Base-by-base conservation (phyloP, 2,797 vertebrate genomes). In the Chloroceryle inda region DNA sequence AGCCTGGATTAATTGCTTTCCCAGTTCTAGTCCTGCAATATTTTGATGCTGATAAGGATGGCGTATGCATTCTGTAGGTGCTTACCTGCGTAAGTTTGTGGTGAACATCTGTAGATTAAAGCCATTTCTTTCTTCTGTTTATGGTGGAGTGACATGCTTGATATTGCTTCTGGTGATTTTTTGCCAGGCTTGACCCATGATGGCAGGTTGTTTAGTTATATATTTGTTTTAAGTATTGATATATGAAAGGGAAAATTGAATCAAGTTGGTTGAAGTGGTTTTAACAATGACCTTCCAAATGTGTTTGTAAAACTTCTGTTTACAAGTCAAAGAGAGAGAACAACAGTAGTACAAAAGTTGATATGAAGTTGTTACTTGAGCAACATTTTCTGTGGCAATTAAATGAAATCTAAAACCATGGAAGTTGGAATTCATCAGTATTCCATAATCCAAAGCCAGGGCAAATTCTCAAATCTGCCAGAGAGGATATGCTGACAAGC, bases 281-380 rank as follows among this genome's bases (percentile, higher is more conserved):
- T 85, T 67, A 68, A 40, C 10, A 52, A 10, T 9, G 5, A 61
- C 11, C 17, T 76, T 73, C 3, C 11, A n/a, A n/a, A 47, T 6
- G 0, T 16, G 4, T 2, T 2, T 27, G 11, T 45, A 45, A 75
- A 74, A 85, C 19, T 0, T 2, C 3, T 17, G 20, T 42, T 6
- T 82, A 10, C 5, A 74, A 6, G 38, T 71, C 6, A 42, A 55
- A 78, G 42, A 72, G 21, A 56, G 42, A 73, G 29, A 63, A 40
- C 12, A 73, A 33, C 88, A 17, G 6, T 31, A 8, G 37, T 63
- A n/a, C 15, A 50, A 42, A 13, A 62, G 29, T 33, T 62, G 29
- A 31, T 53, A 21, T 0, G 16, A 55, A 74, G 24, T 8, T 82
- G 16, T 17, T 78, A 26, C 5, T 44, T 55, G 3, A 79, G 44